Evolutionary conservation across 2,888 invertebrate species (phyloP).

Genomic region (Dryomyza anilis): DNA sequence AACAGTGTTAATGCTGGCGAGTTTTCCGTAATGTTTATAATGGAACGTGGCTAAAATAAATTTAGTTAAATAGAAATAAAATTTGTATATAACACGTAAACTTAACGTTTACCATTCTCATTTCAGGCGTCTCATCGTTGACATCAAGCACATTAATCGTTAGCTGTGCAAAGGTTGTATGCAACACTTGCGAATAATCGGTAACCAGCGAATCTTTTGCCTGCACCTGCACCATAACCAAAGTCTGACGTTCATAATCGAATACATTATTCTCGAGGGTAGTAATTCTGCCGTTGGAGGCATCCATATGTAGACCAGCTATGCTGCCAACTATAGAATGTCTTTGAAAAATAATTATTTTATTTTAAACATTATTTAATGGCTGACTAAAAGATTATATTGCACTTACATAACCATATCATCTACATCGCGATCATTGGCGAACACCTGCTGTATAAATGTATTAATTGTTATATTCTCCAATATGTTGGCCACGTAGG

Average conservation of each 20-base stretch:
- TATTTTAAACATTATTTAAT: too few species aligned
- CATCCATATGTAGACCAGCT: conserved; percentile 64
- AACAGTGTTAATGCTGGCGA: conserved; percentile 60
- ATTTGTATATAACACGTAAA: not conserved
- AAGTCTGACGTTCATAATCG: conserved; percentile 68
- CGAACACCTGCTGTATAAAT: conserved; percentile 64
- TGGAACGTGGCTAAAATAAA: conserved; percentile 37
- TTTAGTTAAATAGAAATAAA: not conserved
- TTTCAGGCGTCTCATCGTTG: conserved; percentile 74
- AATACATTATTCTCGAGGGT: conserved; percentile 65
- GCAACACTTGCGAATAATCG: conserved; percentile 28
- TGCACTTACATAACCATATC: conserved; percentile 67
- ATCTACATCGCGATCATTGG: conserved; percentile 68
- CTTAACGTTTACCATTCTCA: conserved; percentile 68
- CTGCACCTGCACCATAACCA: conserved; percentile 65
- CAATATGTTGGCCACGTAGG: conserved; percentile 60
- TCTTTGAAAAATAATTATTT: conserved; percentile 55
- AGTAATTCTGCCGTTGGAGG: conserved; percentile 65
- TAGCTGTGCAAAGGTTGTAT: conserved; percentile 63
- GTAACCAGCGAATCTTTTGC: conserved; percentile 63
- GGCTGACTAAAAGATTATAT: too few species aligned
- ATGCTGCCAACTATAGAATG: conserved; percentile 64
- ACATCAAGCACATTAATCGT: conserved; percentile 70
- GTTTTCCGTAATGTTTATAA: conserved; percentile 66
- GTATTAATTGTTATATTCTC: conserved; percentile 66